phyloP scores from a whole-genome alignment of 2,113 vertebrate species.

The Equus quagga region DNA sequence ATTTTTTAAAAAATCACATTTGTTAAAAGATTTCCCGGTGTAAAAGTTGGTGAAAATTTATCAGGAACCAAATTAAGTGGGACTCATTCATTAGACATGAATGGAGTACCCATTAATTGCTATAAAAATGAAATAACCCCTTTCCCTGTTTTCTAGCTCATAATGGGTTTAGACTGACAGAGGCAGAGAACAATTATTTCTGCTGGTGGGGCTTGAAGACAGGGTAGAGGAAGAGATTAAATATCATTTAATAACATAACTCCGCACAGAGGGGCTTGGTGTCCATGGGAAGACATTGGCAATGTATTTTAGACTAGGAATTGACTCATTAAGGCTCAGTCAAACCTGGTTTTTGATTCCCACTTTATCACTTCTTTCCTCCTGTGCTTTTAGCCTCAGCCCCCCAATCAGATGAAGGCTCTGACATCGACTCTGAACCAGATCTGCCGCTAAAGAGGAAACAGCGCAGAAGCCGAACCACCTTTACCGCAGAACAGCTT shows the following conservation, averaged over 20 bases:
- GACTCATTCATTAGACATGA: background rate
- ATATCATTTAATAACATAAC: background rate
- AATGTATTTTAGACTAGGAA: background rate
- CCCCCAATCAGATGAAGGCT: conserved; percentile 97
- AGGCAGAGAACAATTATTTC: background rate
- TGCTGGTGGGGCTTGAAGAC: background rate
- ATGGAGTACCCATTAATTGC: background rate
- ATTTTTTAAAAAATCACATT: background rate
- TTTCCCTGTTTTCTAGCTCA: background rate
- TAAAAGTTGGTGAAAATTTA: conserved; percentile 1
- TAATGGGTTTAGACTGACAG: background rate
- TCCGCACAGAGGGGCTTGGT: fast-evolving
- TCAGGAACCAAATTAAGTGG: background rate
- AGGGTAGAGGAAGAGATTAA: background rate
- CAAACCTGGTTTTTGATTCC: background rate
- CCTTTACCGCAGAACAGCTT: conserved; percentile 98
- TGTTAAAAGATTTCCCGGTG: background rate
- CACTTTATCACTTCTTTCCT: background rate
- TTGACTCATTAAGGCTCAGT: background rate
- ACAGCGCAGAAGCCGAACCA: conserved; percentile 97
- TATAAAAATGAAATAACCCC: background rate
- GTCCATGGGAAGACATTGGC: background rate
- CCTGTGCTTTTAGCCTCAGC: conserved; percentile 85
- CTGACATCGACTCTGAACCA: conserved; percentile 98
- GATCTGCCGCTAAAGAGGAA: conserved; percentile 98